Percentiles rank a stretch among this genome's conserved stretches.
Evolutionary conservation across 2,113 vertebrate genomes (phyloP).

Genomic region (Serranochromis macrocephalus): DNA sequence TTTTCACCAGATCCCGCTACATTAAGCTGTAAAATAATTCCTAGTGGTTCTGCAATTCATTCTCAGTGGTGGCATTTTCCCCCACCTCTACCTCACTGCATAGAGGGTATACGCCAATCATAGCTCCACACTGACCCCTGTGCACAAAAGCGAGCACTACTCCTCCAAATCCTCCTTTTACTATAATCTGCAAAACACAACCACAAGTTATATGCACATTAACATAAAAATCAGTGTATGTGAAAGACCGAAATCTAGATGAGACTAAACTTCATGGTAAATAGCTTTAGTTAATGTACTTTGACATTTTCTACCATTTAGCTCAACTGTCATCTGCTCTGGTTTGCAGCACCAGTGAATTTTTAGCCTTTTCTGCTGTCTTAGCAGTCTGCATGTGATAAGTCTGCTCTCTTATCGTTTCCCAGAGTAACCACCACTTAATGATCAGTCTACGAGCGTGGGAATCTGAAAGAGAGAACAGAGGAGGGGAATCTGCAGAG

Average conservation of each 20-base stretch:
- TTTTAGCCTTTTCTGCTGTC: neutral
- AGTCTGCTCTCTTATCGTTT: constrained; percentile 23
- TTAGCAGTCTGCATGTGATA: neutral
- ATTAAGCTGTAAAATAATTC: constrained; percentile 8
- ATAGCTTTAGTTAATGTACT: neutral
- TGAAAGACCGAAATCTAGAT: neutral
- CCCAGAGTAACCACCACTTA: constrained; percentile 28
- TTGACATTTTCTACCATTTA: neutral
- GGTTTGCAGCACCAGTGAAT: neutral
- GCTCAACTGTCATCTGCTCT: neutral
- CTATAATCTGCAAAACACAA: neutral
- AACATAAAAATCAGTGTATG: neutral
- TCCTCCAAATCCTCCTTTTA: neutral
- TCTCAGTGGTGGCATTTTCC: neutral
- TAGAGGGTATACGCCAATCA: neutral
- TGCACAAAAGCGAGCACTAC: neutral
- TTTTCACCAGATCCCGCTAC: constrained; percentile 13
- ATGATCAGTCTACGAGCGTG: constrained; percentile 30
- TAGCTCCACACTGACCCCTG: constrained; percentile 52
- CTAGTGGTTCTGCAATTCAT: neutral
- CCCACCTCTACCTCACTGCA: neutral
- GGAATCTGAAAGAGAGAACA: constrained; percentile 22
- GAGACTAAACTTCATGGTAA: neutral
- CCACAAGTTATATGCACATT: neutral
- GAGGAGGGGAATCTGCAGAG: neutral